Evolutionary conservation across 2,888 invertebrate species (phyloP).

Genomic region (Epistrophe grossulariae): DNA sequence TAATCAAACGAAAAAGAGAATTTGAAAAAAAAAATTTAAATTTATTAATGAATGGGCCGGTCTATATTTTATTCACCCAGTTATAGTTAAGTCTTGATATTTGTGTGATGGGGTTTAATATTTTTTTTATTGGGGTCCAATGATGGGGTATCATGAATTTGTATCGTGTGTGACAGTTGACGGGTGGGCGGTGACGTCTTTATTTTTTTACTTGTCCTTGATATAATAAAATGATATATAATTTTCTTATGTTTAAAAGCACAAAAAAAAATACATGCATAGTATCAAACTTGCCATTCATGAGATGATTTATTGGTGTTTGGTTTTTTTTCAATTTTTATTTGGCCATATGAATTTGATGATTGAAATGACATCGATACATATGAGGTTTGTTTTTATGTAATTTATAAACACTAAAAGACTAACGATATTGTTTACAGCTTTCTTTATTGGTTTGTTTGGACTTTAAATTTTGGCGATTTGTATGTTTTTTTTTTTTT

Average conservation of each 20-base stretch:
- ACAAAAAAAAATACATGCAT: background rate
- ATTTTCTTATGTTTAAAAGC: conserved; percentile 17
- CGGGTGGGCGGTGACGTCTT: conserved; percentile 42
- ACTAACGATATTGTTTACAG: background rate
- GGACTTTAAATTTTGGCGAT: no score
- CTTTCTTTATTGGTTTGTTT: no score
- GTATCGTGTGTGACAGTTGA: conserved; percentile 38
- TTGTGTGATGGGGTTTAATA: conserved; percentile 1
- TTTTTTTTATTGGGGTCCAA: conserved; percentile 45
- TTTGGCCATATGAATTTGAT: conserved; percentile 47
- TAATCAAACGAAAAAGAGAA: background rate
- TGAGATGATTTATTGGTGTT: background rate
- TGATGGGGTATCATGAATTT: conserved; percentile 46
- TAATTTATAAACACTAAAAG: background rate
- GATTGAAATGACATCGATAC: conserved; percentile 55
- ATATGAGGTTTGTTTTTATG: background rate
- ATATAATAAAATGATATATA: background rate
- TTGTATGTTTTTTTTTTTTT: no score
- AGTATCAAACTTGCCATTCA: conserved; percentile 12
- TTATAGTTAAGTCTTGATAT: conserved; percentile 18
- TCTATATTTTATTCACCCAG: conserved; percentile 12
- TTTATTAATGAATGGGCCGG: conserved; percentile 31
- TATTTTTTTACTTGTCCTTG: conserved; percentile 25
- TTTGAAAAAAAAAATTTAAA: conserved; percentile 17
- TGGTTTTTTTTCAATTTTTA: background rate